phyloP scores from a whole-genome alignment of 2,888 invertebrate species.

The Slavum lentiscoides region DNA sequence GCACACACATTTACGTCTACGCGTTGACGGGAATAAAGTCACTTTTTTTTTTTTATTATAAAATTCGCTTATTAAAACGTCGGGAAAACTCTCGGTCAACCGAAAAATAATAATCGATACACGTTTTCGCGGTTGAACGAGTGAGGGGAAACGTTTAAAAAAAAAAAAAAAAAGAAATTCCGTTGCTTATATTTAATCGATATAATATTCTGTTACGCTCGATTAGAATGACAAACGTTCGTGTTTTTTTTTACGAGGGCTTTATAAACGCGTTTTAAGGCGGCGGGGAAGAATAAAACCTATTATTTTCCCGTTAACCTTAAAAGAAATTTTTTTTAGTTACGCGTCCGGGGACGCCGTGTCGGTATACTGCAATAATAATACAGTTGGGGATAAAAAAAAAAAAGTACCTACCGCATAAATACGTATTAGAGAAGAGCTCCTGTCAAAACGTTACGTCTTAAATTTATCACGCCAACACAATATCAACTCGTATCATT shows the following conservation, averaged over 20 bases:
- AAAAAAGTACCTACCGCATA: neutral
- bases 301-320: neutral
- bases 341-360: neutral
- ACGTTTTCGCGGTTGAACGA: no score
- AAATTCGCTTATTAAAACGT: no score
- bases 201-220: neutral
- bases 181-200: neutral
- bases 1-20: no score
- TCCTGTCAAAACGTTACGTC: constrained; percentile 4
- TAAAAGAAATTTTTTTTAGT: no score
- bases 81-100: no score
- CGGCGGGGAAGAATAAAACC: no score
- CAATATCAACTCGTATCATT: neutral
- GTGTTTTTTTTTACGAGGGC: neutral
- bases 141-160: no score
- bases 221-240: neutral
- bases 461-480: neutral
- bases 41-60: no score
- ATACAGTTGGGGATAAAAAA: neutral
- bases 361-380: neutral
- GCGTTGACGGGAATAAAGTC: no score
- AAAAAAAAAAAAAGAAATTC: no score
- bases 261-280: neutral
- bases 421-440: neutral
- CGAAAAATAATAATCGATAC: no score